These are phyloP conservation scores for Eupeodes latifasciatus DNA, from an alignment of 2,888 invertebrate genomes.

Conservation along the genomic window DNA sequence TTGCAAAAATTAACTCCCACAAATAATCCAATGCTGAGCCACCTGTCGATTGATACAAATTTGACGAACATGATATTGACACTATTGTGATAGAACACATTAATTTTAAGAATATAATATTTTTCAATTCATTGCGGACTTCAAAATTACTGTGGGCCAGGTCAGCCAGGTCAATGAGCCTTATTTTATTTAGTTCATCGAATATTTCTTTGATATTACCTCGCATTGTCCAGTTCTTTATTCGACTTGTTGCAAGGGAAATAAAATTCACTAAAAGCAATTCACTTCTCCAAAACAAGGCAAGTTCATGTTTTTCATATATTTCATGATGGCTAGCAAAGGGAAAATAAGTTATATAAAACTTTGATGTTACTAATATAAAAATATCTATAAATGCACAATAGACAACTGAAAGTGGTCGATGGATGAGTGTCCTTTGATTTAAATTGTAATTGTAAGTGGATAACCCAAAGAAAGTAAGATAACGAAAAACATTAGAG, in stretches of 20 bases:
- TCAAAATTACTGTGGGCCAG: not conserved
- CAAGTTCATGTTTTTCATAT: not conserved
- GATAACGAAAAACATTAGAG: not conserved
- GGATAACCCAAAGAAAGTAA: conserved; percentile 3
- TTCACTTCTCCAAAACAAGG: not conserved
- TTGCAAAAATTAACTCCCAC: not conserved
- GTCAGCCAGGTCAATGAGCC: not conserved
- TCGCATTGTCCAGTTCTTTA: not conserved
- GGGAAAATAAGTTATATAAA: not conserved
- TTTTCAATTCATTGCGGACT: not conserved
- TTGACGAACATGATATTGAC: not conserved
- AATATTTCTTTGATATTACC: not conserved
- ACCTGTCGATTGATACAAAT: not conserved
- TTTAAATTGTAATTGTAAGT: conserved; percentile 21
- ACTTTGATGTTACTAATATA: accelerated
- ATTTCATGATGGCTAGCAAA: not conserved
- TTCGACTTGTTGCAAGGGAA: not conserved
- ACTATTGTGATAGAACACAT: not conserved
- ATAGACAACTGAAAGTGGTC: not conserved
- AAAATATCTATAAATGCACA: conserved; percentile 1
- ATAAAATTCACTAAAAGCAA: not conserved
- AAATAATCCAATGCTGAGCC: not conserved
- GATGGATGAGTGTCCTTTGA: conserved; percentile 1
- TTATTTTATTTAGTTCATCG: conserved; percentile 6
- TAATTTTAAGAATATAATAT: not conserved